phyloP scores from a whole-genome alignment of 2,888 invertebrate genomes.

The Antitype chi region DNA sequence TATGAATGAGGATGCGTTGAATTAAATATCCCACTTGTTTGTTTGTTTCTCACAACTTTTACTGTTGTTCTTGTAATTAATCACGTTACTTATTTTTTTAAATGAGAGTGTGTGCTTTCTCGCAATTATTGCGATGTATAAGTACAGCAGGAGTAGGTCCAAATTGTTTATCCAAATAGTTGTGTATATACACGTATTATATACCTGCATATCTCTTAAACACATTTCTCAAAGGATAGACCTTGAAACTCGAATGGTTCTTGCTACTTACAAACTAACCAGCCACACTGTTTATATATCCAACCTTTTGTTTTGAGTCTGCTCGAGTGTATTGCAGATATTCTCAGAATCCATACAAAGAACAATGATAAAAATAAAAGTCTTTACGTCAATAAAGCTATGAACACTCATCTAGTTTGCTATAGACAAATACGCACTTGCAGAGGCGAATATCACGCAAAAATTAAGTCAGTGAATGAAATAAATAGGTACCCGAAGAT shows the following conservation, averaged over 20 bases:
- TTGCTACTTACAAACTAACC: conserved; percentile 5
- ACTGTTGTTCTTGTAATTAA: no score
- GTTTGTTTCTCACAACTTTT: background rate
- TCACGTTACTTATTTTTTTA: no score
- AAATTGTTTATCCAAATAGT: background rate
- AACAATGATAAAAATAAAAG: conserved; percentile 30
- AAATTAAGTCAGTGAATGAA: background rate
- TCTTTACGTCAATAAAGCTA: background rate
- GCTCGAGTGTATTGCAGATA: conserved; percentile 10
- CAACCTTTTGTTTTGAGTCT: conserved; percentile 23
- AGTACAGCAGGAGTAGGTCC: background rate
- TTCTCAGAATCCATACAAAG: conserved; percentile 29
- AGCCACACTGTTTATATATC: conserved; percentile 6
- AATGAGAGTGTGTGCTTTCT: background rate
- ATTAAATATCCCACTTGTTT: conserved; percentile 9
- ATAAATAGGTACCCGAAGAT: background rate
- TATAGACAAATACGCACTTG: background rate
- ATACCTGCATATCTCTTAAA: background rate
- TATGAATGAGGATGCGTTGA: conserved; percentile 5
- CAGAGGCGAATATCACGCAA: background rate
- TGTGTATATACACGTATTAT: background rate
- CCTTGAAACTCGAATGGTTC: conserved; percentile 46
- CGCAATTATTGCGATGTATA: background rate
- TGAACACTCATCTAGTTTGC: background rate
- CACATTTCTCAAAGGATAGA: conserved; percentile 32